Evolutionary conservation across 1,140 invertebrate species (phyloP).

Genomic region (Pseudomyrmex pallidus): DNA sequence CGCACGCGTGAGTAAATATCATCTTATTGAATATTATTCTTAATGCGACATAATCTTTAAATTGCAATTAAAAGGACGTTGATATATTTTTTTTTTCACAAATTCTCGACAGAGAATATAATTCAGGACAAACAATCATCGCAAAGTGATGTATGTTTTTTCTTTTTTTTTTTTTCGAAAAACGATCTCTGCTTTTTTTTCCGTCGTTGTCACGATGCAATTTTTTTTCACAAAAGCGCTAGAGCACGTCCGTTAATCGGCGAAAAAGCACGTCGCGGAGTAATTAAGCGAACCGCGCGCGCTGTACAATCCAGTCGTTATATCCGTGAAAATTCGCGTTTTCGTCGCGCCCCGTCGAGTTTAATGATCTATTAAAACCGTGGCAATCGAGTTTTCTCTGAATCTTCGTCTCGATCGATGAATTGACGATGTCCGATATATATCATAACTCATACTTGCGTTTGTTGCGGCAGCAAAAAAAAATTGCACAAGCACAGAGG

Average conservation of each 20-base stretch:
- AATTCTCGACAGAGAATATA: too few relatives aligned
- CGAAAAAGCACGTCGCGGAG: conserved; percentile 51
- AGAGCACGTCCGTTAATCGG: conserved; percentile 39
- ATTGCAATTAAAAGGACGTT: neutral
- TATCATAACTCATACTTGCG: neutral
- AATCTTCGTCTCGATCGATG: neutral
- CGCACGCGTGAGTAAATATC: neutral
- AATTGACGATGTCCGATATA: neutral
- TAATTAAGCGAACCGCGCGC: conserved; percentile 54
- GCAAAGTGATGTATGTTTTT: too few relatives aligned
- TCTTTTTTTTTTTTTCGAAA: too few relatives aligned
- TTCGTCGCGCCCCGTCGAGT: conserved; percentile 21
- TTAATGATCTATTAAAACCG: conserved; percentile 57
- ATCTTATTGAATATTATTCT: neutral
- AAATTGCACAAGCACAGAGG: neutral
- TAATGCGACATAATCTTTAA: neutral
- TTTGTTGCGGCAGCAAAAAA: neutral
- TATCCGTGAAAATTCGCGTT: conserved; percentile 54
- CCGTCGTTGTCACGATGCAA: conserved; percentile 9
- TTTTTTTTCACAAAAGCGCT: conserved; percentile 35
- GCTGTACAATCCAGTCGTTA: conserved; percentile 43
- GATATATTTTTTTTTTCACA: too few relatives aligned
- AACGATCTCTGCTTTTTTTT: neutral
- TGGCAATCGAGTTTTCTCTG: conserved; percentile 32
- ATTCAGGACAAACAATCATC: too few relatives aligned